phyloP scores from a whole-genome alignment of 1,140 invertebrate species.

The Philaenus spumarius region DNA sequence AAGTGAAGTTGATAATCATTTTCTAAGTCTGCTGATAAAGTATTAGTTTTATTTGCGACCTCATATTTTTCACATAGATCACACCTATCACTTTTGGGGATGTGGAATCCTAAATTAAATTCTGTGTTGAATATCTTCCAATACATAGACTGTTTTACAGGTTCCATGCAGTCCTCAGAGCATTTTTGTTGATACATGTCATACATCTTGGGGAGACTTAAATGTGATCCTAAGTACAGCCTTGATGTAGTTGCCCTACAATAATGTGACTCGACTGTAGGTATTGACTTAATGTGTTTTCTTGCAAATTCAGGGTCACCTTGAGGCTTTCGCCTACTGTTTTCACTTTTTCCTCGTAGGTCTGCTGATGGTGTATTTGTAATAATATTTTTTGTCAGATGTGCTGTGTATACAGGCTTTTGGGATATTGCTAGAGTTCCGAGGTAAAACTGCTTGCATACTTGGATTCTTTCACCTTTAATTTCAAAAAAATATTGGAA shows the following conservation, averaged over 20 bases:
- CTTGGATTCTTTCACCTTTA: slow-evolving; percentile 7
- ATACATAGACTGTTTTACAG: slow-evolving; percentile 24
- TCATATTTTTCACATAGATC: slow-evolving; percentile 24
- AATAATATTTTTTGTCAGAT: slow-evolving; percentile 12
- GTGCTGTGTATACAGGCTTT: slow-evolving; percentile 13
- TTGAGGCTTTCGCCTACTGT: not conserved
- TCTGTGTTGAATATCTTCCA: slow-evolving; percentile 19
- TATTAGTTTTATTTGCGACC: slow-evolving; percentile 18
- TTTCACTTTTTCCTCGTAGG: slow-evolving; percentile 5
- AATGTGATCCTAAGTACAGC: slow-evolving; percentile 16
- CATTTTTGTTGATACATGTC: slow-evolving; percentile 22
- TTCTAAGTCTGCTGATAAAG: too few relatives aligned
- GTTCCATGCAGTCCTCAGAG: slow-evolving; percentile 10
- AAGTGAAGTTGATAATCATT: not conserved
- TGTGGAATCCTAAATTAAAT: slow-evolving; percentile 27
- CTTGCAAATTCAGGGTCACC: slow-evolving; percentile 6
- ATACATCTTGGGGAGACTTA: slow-evolving; percentile 24
- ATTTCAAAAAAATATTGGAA: slow-evolving; percentile 7
- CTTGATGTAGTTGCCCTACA: slow-evolving; percentile 17
- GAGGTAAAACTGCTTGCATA: slow-evolving; percentile 18
- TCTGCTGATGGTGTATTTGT: slow-evolving; percentile 14
- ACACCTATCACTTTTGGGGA: slow-evolving; percentile 28
- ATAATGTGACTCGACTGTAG: slow-evolving; percentile 19
- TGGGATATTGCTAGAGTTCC: slow-evolving; percentile 8
- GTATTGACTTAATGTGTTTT: slow-evolving; percentile 21